phyloP scores from a whole-genome alignment of 1,140 invertebrate genomes.

The Megathymus violae region DNA sequence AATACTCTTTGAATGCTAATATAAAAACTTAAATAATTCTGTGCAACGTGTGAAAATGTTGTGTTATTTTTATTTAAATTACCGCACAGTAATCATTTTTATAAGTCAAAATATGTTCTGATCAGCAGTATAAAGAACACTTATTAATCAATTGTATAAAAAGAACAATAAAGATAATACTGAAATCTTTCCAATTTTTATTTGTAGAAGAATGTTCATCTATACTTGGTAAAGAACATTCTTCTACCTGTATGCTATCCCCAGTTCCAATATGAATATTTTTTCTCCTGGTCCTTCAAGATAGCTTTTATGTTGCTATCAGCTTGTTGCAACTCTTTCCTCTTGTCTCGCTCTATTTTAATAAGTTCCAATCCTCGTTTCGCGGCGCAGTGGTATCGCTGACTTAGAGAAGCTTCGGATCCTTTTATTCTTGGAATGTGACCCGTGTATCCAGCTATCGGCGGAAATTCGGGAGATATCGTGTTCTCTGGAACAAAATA shows the following conservation, averaged over 20 bases:
- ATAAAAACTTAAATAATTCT: slow-evolving; percentile 2
- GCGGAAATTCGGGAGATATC: slow-evolving; percentile 87
- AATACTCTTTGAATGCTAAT: slow-evolving; percentile 57
- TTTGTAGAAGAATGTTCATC: slow-evolving; percentile 73
- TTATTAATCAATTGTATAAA: slow-evolving; percentile 1
- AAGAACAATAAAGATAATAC: slow-evolving; percentile 40
- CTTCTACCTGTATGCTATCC: slow-evolving; percentile 84
- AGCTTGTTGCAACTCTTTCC: slow-evolving; percentile 71
- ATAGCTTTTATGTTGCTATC: slow-evolving; percentile 69
- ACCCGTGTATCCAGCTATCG: slow-evolving; percentile 89
- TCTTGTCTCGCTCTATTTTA: slow-evolving; percentile 83
- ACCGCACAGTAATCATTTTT: too few relatives aligned
- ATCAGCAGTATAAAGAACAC: neutral
- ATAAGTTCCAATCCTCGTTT: slow-evolving; percentile 86
- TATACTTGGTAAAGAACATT: slow-evolving; percentile 80
- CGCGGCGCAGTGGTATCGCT: slow-evolving; percentile 87
- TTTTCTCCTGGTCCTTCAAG: slow-evolving; percentile 71
- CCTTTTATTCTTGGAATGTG: slow-evolving; percentile 88
- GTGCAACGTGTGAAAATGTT: too few relatives aligned
- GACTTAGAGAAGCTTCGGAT: slow-evolving; percentile 87
- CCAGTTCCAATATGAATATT: slow-evolving; percentile 80
- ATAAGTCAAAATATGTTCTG: neutral
- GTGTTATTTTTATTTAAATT: too few relatives aligned
- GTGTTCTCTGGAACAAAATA: slow-evolving; percentile 83
- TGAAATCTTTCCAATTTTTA: slow-evolving; percentile 35